Evolutionary conservation across 2,888 invertebrate species (phyloP), one percentile per base, ranked within the genome.

Genomic region (Heteromyza rotundicornis): DNA sequence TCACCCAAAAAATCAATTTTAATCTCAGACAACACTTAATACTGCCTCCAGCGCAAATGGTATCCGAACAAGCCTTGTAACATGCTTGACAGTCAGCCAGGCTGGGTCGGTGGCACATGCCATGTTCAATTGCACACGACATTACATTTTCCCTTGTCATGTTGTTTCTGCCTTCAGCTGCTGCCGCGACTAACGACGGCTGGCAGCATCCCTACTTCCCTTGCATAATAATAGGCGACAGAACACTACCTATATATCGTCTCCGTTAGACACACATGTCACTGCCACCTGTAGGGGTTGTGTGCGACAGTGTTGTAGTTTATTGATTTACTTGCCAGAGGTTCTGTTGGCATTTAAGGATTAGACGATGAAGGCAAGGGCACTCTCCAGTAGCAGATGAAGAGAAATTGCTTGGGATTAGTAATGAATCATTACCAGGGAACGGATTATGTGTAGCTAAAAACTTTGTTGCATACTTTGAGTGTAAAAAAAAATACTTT

Each of bases 1-100:
- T 72, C 70, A 73, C 68, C 68, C 68, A 59, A 65, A 70, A 64
- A 73, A 71, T 73, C 71, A 71, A 70, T 72, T 73, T 73, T 63
- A 71, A 69, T 72, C 68, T 64, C 67, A 69, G 67, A 68, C 69
- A 68, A 61, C 63, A 64, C 61, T 62, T 35, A 17, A 51, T 27
- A 44, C 40, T 58, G 47, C 40, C 35, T 16, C 24, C 19, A 17
- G 50, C 36, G 22, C 24, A 36, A 44, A 14, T 12, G 17, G 19
- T 50, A 36, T 23, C 54, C 27, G 24, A 40, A 22, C 52, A 17
- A 24, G 8, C 36, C n/a, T n/a, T 58, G 27, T 58, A n/a, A 59
- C 54, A 49, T 47, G 27, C 24, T 19, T 24, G 44, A 40, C 55
- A 22, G 17, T 40, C 57, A 57, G 50, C 36, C 58, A 54, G 54